Evolutionary conservation across 2,888 invertebrate species (phyloP), one percentile per base, ranked within the genome.

Genomic region (Pristionchus maxplancki): DNA sequence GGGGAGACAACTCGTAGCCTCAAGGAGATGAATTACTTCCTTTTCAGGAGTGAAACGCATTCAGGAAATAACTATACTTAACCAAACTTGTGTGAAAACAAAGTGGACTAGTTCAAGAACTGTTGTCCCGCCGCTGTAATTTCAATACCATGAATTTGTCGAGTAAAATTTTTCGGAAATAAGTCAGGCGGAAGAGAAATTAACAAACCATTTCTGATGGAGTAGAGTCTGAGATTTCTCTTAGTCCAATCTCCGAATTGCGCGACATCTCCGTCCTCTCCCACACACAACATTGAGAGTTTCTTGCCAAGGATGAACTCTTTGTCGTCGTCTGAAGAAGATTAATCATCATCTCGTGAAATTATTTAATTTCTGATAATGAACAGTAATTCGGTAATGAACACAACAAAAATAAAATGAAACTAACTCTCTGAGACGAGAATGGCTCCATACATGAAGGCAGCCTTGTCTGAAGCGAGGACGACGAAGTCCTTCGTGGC

Each of bases 171-270:
- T n/a, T n/a, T 44, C n/a, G n/a, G n/a, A n/a, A n/a, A n/a, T n/a
- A n/a, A n/a, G n/a, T n/a, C n/a, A n/a, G n/a, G n/a, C n/a, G 44
- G 44, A 71, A n/a, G 53, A 24, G 1, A n/a, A 24, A 20, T 20
- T 1, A 34, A 67, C 78, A 6, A 24, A 94, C 95, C 95, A 95
- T 99, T 98, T 91, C 98, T 96, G 97, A 99, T 98, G 96, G 98
- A 98, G 95, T 99, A 99, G 64, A 99, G 96, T 93, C 98, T 98
- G 93, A 99, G 97, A 95, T 99, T 99, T 95, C 99, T 99, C 5
- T 97, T 97, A 93, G 99, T 98, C 95, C 97, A 99, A 95, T 99
- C 99, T 1, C 98, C 97, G 95, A 99, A 99, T 95, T 99, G 98
- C 78, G 97, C 97, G 0, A 98, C 97, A 95, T 99, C 99, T 0